These are phyloP conservation scores for Cinclus cinclus DNA, from an alignment of 2,113 vertebrate species.

Conservation along the genomic window DNA sequence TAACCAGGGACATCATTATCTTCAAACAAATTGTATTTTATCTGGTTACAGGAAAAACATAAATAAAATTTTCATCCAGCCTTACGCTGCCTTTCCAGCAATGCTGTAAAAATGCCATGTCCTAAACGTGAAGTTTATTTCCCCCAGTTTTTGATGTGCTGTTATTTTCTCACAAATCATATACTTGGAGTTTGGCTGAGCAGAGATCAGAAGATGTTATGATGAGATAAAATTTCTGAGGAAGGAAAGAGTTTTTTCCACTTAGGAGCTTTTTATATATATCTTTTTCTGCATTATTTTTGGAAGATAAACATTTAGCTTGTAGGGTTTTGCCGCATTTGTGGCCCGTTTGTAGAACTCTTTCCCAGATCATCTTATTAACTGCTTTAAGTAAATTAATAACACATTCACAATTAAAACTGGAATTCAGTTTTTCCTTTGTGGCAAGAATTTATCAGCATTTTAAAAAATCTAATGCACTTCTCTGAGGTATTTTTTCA, in stretches of 20 bases:
- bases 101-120: fast-evolving
- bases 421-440: neutral
- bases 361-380: neutral
- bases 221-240: neutral
- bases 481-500: neutral
- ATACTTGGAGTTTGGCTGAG: neutral
- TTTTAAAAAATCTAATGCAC: neutral
- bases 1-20: neutral
- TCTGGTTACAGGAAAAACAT: neutral
- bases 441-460: neutral
- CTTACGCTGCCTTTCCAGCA: neutral
- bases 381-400: neutral
- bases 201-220: neutral
- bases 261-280: neutral
- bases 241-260: neutral
- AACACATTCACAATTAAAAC: neutral
- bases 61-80: neutral
- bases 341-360: neutral
- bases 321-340: neutral
- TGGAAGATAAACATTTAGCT: neutral
- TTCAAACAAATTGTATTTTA: neutral
- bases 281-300: neutral
- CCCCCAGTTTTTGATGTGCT: neutral
- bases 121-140: neutral
- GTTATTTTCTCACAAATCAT: neutral